Evolutionary conservation across 2,113 vertebrate genomes (phyloP).

Genomic region (Monopterus albus): DNA sequence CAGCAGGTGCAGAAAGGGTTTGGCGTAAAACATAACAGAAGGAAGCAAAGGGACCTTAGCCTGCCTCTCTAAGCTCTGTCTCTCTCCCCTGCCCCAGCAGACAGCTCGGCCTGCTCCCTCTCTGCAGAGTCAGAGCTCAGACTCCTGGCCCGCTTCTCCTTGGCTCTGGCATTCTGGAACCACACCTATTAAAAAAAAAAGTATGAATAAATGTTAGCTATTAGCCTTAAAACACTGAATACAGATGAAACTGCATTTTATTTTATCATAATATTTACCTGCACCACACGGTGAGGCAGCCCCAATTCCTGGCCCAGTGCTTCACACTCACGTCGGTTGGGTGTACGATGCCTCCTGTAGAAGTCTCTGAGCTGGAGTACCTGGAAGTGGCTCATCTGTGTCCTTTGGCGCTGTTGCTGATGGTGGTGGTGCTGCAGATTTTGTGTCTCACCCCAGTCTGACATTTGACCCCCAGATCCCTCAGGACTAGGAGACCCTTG

Average conservation of each 20-base stretch:
- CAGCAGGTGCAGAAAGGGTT: constrained; percentile 50
- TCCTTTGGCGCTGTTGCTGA: constrained; percentile 86
- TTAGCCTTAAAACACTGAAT: neutral
- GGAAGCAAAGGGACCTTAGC: constrained; percentile 33
- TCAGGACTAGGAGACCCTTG: constrained; percentile 92
- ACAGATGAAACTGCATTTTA: neutral
- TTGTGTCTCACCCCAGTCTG: constrained; percentile 89
- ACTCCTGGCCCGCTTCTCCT: constrained; percentile 94
- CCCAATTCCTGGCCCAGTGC: constrained; percentile 95
- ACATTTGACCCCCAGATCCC: constrained; percentile 88
- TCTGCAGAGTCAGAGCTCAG: constrained; percentile 76
- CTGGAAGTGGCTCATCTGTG: constrained; percentile 86
- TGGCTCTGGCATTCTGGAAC: constrained; percentile 97
- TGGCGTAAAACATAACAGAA: constrained; percentile 42
- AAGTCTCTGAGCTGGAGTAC: constrained; percentile 83
- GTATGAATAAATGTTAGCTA: constrained; percentile 3
- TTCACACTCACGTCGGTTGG: constrained; percentile 95
- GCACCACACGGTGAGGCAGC: constrained; percentile 96
- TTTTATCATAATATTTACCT: constrained; percentile 72
- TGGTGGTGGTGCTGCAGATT: constrained; percentile 85
- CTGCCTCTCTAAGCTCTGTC: constrained; percentile 77
- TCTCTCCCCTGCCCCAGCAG: constrained; percentile 91
- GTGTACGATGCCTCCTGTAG: constrained; percentile 84
- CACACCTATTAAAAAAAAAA: constrained; percentile 83
- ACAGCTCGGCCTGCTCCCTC: constrained; percentile 78